Evolutionary conservation across 2,797 vertebrate genomes (phyloP).

Genomic region (Gephyroberyx darwinii): DNA sequence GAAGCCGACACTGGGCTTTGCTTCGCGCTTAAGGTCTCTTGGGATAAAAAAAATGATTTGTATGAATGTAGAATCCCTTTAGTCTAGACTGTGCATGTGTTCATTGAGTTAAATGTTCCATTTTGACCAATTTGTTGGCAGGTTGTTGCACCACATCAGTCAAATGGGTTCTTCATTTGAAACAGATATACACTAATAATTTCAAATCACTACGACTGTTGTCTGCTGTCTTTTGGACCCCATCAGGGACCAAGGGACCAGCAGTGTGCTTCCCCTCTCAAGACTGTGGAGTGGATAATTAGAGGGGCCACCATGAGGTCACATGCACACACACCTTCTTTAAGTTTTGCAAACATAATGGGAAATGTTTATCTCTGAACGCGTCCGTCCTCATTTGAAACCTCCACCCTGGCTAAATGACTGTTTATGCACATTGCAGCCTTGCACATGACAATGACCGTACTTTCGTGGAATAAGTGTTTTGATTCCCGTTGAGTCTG

Average conservation of each 20-base stretch:
- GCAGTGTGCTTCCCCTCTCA: conserved; percentile 26
- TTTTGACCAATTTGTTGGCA: not conserved
- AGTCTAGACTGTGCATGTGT: not conserved
- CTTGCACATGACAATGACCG: conserved; percentile 74
- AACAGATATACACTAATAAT: not conserved
- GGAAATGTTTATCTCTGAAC: conserved; percentile 54
- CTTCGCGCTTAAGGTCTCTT: conserved; percentile 35
- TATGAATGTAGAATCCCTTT: conserved; percentile 12
- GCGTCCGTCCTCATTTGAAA: conserved; percentile 56
- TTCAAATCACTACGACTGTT: conserved; percentile 6
- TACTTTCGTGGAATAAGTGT: conserved; percentile 78
- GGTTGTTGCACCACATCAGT: no score
- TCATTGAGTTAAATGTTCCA: not conserved
- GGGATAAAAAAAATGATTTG: not conserved
- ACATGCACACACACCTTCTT: conserved; percentile 38
- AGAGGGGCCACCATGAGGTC: conserved; percentile 42
- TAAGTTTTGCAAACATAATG: conserved; percentile 35
- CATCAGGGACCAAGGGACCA: not conserved
- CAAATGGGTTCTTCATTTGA: no score
- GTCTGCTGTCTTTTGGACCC: not conserved
- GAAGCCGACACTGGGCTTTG: conserved; percentile 6
- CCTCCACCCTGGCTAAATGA: conserved; percentile 74
- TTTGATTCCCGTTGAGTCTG: conserved; percentile 75
- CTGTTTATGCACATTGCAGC: conserved; percentile 76
- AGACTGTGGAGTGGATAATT: conserved; percentile 52